These are phyloP conservation scores for Pachyrhynchus sulphureomaculatus DNA, from an alignment of 1,140 invertebrate genomes.

Conservation along the genomic window DNA sequence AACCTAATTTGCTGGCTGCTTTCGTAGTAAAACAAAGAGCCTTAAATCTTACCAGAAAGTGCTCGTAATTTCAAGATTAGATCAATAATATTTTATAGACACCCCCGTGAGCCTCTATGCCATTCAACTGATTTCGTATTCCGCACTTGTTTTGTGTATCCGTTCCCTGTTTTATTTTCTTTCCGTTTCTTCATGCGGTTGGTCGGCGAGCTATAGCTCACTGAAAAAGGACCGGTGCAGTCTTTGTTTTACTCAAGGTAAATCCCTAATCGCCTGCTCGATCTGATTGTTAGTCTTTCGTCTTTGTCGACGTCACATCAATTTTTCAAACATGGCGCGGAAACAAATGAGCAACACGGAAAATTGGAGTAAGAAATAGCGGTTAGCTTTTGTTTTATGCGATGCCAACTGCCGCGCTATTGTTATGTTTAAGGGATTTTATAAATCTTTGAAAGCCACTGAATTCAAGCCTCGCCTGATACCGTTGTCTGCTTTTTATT, in stretches of 20 bases:
- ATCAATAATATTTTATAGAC: constrained; percentile 31
- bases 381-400: constrained; percentile 54
- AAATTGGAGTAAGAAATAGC: constrained; percentile 54
- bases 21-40: too few relatives aligned
- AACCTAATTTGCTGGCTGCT: too few relatives aligned
- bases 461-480: constrained; percentile 32
- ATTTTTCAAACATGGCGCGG: constrained; percentile 52
- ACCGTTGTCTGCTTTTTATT: constrained; percentile 45
- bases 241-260: constrained; percentile 27
- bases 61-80: constrained; percentile 25
- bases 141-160: constrained; percentile 40
- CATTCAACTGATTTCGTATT: constrained; percentile 43
- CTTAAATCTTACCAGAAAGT: neutral
- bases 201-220: constrained; percentile 43
- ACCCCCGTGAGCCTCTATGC: constrained; percentile 9
- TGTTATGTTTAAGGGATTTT: constrained; percentile 51
- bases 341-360: constrained; percentile 52
- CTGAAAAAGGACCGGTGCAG: constrained; percentile 22
- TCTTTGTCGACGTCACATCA: constrained; percentile 52
- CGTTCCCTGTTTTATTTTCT: constrained; percentile 41
- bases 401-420: constrained; percentile 49
- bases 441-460: constrained; percentile 47
- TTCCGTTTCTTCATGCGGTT: constrained; percentile 41
- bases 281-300: constrained; percentile 48
- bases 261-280: constrained; percentile 41